Base-by-base conservation (phyloP, 2,888 invertebrate genomes). In the Ophion costatus region DNA sequence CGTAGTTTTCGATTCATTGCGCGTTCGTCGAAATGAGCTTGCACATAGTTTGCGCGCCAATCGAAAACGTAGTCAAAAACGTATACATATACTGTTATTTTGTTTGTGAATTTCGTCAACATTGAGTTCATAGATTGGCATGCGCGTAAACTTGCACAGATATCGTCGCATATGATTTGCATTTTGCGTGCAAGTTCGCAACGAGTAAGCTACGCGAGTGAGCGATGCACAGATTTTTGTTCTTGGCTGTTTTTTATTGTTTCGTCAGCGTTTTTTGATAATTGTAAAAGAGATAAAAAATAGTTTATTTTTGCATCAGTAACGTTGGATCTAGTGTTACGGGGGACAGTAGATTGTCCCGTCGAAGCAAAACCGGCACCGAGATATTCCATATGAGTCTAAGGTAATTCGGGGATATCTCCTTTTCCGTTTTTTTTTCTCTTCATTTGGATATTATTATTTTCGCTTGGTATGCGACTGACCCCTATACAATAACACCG, bases 341-440 rank as follows among this genome's bases (percentile, higher is more conserved):
- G 83, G 89, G 89, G 88, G 89, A 89, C 89, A 90, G 84, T 91
- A 93, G 90, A 92, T 88, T 89, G 88, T 91, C 90, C 88, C 92
- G 91, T 90, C 92, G 91, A 91, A 92, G 93, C 91, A 94, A 95
- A 95, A 96, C 96, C 89, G 96, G 96, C 94, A 96, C 96, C 94
- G 96, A 96, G 95, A 96, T 96, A 94, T 95, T 96, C 95, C 95
- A 95, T 95, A 96, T 96, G 96, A 96, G 96, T 94, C 94, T 96
- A 95, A 97, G 96, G 97, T 96, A 93, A 92, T 82, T 67, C 51
- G 66, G 66, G 73, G 51, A 71, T 82, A 77, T 79, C 73, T 73
- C 69, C 56, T 24, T 66, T 56, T 38, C 33, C 42, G 42, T 71
- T 74, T 73, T 59, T 45, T 64, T 63, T 63, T 78, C 61, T 78